Base-by-base conservation (phyloP, 2,113 vertebrate genomes). In the Camelus dromedarius region DNA sequence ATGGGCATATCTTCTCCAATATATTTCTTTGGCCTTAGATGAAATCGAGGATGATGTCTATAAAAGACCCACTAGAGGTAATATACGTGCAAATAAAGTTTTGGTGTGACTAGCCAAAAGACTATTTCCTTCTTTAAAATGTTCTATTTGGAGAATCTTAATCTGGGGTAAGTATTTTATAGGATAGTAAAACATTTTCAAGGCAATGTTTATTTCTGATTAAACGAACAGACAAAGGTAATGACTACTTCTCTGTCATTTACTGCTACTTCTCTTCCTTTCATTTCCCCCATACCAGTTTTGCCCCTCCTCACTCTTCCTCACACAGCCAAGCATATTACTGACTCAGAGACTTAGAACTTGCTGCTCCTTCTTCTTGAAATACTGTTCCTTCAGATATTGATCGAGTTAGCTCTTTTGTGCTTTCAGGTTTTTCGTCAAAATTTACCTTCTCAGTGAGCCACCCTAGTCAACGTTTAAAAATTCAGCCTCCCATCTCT, bases 151-250 rank as follows among this genome's bases (percentile, higher is more conserved):
- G 1, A 0, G 0, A 48, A 18, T 30, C 16, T 91, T 87, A 91
- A 81, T 75, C 54, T 81, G 52, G 38, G 48, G 15, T 64, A 6
- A 5, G 24, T 58, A 52, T 50, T 94, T 92, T 70, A 15, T 52
- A 24, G 58, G 18, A 46, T 5, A 84, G 38, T 89, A 89, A 88
- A 75, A 26, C 30, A 82, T 66, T 64, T 92, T 89, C 14, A 82
- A 48, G 50, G 48, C 35, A 77, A 67, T 86, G 26, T 72, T 95
- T 76, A 73, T 88, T 91, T 56, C n/a, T 67, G 91, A 91, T 22
- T 94, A 64, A 76, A 66, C 67, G 48, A 75, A 38, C 28, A 26
- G 14, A 56, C 50, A 69, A 72, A 32, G 15, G 1, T 20, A 35
- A 83, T 20, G 12, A 19, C 2, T 48, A 24, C 0, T 81, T 82